Evolutionary conservation across 2,113 vertebrate species (phyloP).

Genomic region (Podarcis cretensis): DNA sequence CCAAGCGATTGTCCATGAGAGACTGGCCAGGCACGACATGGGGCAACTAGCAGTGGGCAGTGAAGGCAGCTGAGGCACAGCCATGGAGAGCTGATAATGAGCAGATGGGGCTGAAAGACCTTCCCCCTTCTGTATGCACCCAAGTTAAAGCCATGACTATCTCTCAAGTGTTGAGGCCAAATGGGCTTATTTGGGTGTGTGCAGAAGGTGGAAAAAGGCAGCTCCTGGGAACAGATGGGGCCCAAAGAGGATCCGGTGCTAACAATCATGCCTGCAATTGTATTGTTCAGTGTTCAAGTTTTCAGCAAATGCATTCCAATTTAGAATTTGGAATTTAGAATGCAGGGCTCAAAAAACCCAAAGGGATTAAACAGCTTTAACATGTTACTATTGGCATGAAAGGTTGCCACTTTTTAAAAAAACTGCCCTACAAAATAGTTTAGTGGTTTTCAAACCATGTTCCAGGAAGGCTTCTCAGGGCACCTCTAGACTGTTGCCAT

Average conservation of each 20-base stretch:
- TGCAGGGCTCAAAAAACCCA: background rate
- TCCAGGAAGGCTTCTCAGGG: background rate
- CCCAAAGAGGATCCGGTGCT: background rate
- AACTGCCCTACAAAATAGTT: background rate
- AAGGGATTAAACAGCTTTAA: background rate
- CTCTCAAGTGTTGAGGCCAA: background rate
- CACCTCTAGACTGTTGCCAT: background rate
- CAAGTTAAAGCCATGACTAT: background rate
- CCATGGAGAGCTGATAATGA: background rate
- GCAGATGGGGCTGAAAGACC: background rate
- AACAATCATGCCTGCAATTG: background rate
- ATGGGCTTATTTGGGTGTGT: background rate
- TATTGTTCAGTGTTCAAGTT: background rate
- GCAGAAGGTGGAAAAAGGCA: background rate
- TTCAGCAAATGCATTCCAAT: background rate
- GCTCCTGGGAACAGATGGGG: background rate
- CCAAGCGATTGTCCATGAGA: background rate
- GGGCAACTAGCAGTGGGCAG: background rate
- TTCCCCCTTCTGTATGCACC: background rate
- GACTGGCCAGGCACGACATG: conserved; percentile 3
- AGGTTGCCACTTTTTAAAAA: background rate
- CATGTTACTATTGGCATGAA: no score
- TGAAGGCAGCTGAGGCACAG: background rate
- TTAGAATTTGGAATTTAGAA: background rate
- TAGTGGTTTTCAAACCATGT: background rate